Conservation (phyloP, 2,888 invertebrate genomes). For the Ptychoptera albimana region DNA sequence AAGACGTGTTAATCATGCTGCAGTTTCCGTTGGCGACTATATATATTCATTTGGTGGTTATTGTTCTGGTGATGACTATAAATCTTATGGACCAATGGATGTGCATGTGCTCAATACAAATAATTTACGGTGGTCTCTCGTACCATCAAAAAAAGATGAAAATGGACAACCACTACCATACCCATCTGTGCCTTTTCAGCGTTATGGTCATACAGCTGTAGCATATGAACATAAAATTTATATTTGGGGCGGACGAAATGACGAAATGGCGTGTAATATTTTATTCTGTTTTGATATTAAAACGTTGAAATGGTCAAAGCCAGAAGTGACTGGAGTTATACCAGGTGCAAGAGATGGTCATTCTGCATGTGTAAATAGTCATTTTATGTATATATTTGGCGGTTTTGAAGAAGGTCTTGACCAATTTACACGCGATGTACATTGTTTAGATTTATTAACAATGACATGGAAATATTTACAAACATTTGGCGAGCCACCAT, state of each 20-base stretch:
- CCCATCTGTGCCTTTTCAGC: conserved; percentile 55
- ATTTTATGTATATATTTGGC: conserved; percentile 78
- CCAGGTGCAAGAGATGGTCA: conserved; percentile 85
- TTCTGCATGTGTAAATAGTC: conserved; percentile 63
- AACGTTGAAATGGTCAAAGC: conserved; percentile 49
- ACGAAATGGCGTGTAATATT: conserved; percentile 54
- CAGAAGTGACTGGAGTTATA: conserved; percentile 45
- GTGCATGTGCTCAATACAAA: conserved; percentile 70
- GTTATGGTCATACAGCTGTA: conserved; percentile 84
- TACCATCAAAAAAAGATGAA: conserved; percentile 35
- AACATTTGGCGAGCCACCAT: conserved; percentile 46
- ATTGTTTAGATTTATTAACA: conserved; percentile 54
- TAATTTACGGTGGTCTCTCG: conserved; percentile 41
- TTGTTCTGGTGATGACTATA: conserved; percentile 69
- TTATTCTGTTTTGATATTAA: conserved; percentile 69
- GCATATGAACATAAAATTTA: conserved; percentile 54
- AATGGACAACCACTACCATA: conserved; percentile 29
- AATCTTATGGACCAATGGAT: conserved; percentile 62
- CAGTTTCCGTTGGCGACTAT: conserved; percentile 57
- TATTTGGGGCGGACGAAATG: conserved; percentile 88
- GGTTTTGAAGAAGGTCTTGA: conserved; percentile 78
- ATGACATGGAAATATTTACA: conserved; percentile 53
- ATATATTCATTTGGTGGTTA: conserved; percentile 89
- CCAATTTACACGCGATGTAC: conserved; percentile 64
- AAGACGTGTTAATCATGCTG: conserved; percentile 82